These are phyloP conservation scores for Troides oblongomaculatus DNA, from an alignment of 2,888 invertebrate genomes.

Conservation along the genomic window DNA sequence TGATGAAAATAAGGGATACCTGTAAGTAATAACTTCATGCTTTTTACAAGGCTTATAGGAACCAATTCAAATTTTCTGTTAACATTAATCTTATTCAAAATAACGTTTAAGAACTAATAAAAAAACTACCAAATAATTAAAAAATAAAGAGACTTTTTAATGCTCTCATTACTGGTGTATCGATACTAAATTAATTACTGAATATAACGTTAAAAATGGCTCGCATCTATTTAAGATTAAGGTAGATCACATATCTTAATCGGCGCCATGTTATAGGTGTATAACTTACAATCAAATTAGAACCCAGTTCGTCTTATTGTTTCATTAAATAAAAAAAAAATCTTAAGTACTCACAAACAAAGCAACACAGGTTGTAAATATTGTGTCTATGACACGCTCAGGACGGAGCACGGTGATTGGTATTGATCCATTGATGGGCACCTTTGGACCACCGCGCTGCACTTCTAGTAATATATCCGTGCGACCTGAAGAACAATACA, in stretches of 20 bases:
- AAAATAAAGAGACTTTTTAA: too few species aligned
- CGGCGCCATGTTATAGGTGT: too few species aligned
- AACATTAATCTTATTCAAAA: background rate
- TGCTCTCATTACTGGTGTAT: too few species aligned
- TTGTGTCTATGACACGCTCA: constrained; percentile 83
- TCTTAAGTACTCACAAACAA: constrained; percentile 76
- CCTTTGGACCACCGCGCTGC: constrained; percentile 32
- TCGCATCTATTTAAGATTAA: too few species aligned
- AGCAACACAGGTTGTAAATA: constrained; percentile 88
- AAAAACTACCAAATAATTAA: too few species aligned
- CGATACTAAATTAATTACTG: too few species aligned
- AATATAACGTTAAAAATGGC: too few species aligned
- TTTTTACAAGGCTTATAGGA: background rate
- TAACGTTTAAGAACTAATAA: too few species aligned
- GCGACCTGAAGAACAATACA: constrained; percentile 46
- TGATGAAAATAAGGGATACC: constrained; percentile 91
- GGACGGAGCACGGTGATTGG: constrained; percentile 81
- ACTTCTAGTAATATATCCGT: constrained; percentile 47
- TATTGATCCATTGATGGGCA: constrained; percentile 49
- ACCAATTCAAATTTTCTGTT: background rate
- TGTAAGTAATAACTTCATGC: constrained; percentile 34
- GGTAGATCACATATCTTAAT: too few species aligned
- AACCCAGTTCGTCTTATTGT: too few species aligned
- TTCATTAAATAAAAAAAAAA: too few species aligned
- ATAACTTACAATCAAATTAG: background rate